Percentiles rank a stretch among this genome's conserved stretches.
Evolutionary conservation across 1,140 invertebrate genomes (phyloP).

Genomic region (Gonatopus flavifemur): DNA sequence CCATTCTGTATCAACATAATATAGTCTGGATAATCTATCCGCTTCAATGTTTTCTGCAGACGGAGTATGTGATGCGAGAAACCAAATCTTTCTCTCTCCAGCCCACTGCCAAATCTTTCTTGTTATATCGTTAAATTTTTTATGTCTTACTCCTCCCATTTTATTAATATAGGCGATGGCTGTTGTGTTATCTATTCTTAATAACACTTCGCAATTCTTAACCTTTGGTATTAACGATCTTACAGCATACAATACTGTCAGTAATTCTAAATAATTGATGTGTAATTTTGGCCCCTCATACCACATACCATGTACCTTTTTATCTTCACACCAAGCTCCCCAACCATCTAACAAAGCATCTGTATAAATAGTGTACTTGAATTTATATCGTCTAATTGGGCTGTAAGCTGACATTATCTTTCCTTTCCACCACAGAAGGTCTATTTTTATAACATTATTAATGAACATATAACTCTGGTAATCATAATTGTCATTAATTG

Average conservation of each 20-base stretch:
- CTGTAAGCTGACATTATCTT: not conserved
- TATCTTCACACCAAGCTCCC: not conserved
- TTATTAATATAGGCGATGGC: not conserved
- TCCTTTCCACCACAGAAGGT: not conserved
- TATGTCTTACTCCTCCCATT: too few species aligned
- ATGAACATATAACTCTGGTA: not conserved
- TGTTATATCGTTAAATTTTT: too few species aligned
- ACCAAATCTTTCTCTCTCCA: not conserved
- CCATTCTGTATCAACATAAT: not conserved
- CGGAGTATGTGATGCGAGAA: not conserved
- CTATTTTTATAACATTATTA: not conserved
- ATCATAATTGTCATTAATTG: not conserved
- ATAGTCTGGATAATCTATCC: too few species aligned
- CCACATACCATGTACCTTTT: not conserved
- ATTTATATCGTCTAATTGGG: not conserved
- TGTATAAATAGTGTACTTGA: not conserved
- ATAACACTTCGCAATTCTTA: not conserved
- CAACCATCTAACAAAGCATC: not conserved
- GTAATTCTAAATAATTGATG: not conserved
- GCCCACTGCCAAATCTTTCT: not conserved
- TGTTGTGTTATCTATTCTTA: not conserved
- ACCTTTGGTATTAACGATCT: not conserved
- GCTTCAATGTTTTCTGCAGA: too few species aligned
- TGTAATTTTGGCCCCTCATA: not conserved
- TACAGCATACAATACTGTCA: not conserved